A percentile compares a stretch with the other conserved stretches of the same genome.
Evolutionary conservation across 2,888 invertebrate species (phyloP).

Genomic region (Arrhopalites spinosus): DNA sequence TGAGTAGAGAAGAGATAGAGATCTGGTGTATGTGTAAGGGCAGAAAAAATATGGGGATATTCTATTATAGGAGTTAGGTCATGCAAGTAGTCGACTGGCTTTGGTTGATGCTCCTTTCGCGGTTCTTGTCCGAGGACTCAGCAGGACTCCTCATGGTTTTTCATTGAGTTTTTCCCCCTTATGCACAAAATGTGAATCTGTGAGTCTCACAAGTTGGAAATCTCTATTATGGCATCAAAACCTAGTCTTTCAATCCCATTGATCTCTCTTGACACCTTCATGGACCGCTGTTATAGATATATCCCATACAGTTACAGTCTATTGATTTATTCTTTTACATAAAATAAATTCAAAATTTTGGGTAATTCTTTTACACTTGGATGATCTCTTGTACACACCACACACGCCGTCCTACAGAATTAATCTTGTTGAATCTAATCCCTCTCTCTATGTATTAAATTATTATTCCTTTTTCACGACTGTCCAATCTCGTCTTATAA

Average conservation of each 20-base stretch:
- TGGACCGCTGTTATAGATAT: background rate
- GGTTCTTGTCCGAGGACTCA: constrained; percentile 20
- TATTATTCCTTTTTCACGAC: too few relatives aligned
- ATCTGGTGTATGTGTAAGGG: background rate
- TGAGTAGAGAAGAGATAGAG: background rate
- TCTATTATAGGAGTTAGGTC: constrained; percentile 12
- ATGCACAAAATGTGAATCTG: too few relatives aligned
- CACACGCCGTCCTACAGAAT: too few relatives aligned
- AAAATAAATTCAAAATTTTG: too few relatives aligned
- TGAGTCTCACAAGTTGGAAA: background rate
- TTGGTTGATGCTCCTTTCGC: constrained; percentile 26
- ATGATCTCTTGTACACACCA: too few relatives aligned
- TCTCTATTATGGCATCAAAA: too few relatives aligned
- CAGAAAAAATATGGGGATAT: background rate
- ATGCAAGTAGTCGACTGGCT: constrained; percentile 14
- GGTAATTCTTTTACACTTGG: too few relatives aligned
- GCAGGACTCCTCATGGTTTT: constrained; percentile 23
- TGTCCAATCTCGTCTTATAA: too few relatives aligned
- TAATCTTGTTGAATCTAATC: too few relatives aligned
- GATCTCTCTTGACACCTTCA: constrained; percentile 35
- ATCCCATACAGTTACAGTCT: background rate
- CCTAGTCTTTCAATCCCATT: constrained; percentile 12
- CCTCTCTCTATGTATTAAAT: too few relatives aligned
- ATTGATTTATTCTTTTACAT: constrained; percentile 4
- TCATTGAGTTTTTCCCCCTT: background rate